These are phyloP conservation scores for Crax fasciolata DNA, from an alignment of 2,797 vertebrate genomes.

Conservation along the genomic window DNA sequence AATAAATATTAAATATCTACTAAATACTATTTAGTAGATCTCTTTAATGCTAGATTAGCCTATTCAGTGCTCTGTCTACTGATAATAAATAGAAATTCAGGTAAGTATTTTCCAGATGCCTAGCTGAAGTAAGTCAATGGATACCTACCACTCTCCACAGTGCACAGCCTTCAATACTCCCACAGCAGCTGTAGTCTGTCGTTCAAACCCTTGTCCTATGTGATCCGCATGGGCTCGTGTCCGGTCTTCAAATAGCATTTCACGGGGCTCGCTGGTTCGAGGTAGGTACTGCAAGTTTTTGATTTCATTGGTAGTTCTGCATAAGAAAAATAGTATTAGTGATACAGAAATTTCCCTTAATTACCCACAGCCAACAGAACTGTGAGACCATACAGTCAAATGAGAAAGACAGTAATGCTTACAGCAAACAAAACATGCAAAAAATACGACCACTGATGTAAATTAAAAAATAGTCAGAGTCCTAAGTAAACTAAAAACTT, in stretches of 20 bases:
- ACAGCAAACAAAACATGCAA: neutral
- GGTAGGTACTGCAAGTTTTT: slow-evolving; percentile 99
- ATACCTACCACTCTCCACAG: slow-evolving; percentile 89
- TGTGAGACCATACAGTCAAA: neutral
- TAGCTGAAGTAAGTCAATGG: neutral
- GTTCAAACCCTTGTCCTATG: slow-evolving; percentile 97
- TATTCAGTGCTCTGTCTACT: neutral
- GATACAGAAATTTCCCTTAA: neutral
- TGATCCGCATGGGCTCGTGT: slow-evolving; percentile 97
- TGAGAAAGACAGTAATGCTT: neutral
- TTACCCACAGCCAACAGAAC: fast-evolving
- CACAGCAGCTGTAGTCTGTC: slow-evolving; percentile 96
- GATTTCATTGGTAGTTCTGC: slow-evolving; percentile 98
- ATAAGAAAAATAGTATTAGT: neutral
- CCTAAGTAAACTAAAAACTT: neutral
- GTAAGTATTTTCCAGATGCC: neutral
- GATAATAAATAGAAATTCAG: neutral
- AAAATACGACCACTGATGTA: neutral
- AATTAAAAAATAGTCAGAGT: neutral
- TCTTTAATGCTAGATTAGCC: neutral
- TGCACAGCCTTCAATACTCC: slow-evolving; percentile 97
- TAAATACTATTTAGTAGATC: neutral
- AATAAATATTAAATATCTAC: no score
- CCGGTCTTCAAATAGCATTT: slow-evolving; percentile 97
- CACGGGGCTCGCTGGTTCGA: slow-evolving; percentile 95